Evolutionary conservation across 2,888 invertebrate species (phyloP), one percentile per base, ranked within the genome.

Genomic region (Bruchidius siliquastri): DNA sequence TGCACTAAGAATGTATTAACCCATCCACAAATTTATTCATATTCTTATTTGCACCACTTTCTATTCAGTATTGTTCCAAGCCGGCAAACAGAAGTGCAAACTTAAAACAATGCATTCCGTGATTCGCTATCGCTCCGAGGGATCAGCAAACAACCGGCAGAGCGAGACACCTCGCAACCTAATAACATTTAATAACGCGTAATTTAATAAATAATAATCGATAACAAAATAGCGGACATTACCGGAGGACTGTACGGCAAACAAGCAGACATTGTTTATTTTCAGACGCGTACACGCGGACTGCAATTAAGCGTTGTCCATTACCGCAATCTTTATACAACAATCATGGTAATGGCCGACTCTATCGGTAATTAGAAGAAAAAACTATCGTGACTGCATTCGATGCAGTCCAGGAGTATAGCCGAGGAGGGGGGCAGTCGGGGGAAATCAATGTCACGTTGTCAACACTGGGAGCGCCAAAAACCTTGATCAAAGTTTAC

Each of bases 321-420:
- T 83, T 83, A 83, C 78, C 78, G 80, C 82, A 81, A 83, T 84
- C 81, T 82, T 83, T 83, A 83, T 83, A 78, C 75, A 77, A 82
- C 81, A 84, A 83, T 84, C 83, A 83, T 81, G 83, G 83, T 84
- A 83, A 83, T 81, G 81, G 80, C 81, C 78, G 82, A 79, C 80
- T 80, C 80, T 82, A 79, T 80, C 76, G 81, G 81, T 82, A 82
- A 81, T 82, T 83, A 82, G 79, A 77, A 79, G 82, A 84, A 85
- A 84, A 85, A 84, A 83, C 82, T 85, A 83, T 84, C 85, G 85
- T 85, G 85, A 84, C 85, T 84, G 83, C 83, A 83, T 84, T 83
- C 83, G 82, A 83, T 83, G 49, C 18, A 49, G 18, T 13, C 49
- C n/a, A n/a, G n/a, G n/a, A n/a, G n/a, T n/a, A n/a, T n/a, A n/a